Conservation (phyloP, 2,888 invertebrate genomes). For the Pyrrhosoma nymphula region DNA sequence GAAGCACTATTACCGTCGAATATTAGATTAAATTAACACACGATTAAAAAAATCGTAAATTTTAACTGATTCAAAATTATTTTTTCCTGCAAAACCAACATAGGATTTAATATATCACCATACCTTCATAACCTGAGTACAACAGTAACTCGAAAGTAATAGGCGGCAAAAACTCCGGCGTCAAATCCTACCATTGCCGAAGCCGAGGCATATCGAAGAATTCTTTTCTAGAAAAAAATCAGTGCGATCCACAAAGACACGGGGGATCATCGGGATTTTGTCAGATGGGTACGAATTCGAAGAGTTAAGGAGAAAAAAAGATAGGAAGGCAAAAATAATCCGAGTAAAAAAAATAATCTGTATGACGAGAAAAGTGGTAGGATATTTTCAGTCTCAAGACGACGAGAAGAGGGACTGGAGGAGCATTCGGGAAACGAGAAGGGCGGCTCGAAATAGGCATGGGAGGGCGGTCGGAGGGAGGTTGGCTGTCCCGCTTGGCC, state of each 20-base stretch:
- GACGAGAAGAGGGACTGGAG: slow-evolving; percentile 27
- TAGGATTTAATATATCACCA: no score
- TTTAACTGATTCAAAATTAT: no score
- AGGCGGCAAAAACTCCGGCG: background rate
- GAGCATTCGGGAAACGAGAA: slow-evolving; percentile 15
- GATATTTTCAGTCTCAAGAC: slow-evolving; percentile 53
- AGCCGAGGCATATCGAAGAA: background rate
- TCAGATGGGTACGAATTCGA: background rate
- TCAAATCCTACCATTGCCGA: background rate
- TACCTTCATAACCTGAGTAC: no score
- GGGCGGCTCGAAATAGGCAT: background rate
- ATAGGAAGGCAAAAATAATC: background rate
- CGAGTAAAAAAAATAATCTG: background rate
- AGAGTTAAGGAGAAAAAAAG: no score
- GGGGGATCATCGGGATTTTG: background rate
- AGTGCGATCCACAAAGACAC: background rate
- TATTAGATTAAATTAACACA: no score
- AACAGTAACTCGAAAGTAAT: background rate
- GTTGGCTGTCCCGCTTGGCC: background rate
- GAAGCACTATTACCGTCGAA: no score
- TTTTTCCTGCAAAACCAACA: no score
- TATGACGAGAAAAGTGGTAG: background rate
- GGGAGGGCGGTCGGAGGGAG: background rate
- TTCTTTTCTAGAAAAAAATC: background rate
- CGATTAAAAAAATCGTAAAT: no score